phyloP scores from a whole-genome alignment of 2,888 invertebrate genomes.

The Leptopterna dolabrata region DNA sequence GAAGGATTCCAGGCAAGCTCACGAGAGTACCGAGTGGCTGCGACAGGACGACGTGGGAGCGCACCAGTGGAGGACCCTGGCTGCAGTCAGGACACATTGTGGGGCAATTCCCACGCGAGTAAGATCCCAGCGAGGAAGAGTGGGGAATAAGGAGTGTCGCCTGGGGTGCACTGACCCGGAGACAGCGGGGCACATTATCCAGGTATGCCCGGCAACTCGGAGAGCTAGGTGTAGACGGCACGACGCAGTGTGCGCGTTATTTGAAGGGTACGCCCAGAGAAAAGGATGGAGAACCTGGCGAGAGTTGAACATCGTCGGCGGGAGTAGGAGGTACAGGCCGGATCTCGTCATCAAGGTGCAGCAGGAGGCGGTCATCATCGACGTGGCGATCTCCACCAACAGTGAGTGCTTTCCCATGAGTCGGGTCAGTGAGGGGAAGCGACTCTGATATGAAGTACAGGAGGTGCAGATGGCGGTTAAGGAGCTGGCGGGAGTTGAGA shows the following conservation, averaged over 20 bases:
- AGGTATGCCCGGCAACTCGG: conserved; percentile 65
- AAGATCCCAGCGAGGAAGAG: too few species aligned
- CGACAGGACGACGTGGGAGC: too few species aligned
- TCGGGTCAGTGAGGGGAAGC: not conserved
- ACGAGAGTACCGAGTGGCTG: too few species aligned
- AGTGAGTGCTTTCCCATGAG: not conserved
- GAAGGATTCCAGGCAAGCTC: too few species aligned
- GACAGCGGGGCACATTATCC: conserved; percentile 63
- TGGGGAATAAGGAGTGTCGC: conserved; percentile 50
- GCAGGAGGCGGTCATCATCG: not conserved
- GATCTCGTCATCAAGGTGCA: not conserved
- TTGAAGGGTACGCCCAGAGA: not conserved
- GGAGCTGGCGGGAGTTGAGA: not conserved
- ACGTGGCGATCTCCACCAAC: not conserved
- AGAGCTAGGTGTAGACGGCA: conserved; percentile 65
- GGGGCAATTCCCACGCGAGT: too few species aligned
- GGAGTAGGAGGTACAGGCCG: not conserved
- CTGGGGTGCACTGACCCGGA: conserved; percentile 64
- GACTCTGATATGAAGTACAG: not conserved
- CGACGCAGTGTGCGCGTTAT: not conserved
- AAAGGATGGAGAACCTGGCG: not conserved
- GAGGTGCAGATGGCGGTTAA: not conserved
- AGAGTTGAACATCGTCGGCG: not conserved
- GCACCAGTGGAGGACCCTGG: too few species aligned
- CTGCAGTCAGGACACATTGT: too few species aligned